Evolutionary conservation across 1,140 invertebrate genomes (phyloP).

Genomic region (Saccostrea glomerata): DNA sequence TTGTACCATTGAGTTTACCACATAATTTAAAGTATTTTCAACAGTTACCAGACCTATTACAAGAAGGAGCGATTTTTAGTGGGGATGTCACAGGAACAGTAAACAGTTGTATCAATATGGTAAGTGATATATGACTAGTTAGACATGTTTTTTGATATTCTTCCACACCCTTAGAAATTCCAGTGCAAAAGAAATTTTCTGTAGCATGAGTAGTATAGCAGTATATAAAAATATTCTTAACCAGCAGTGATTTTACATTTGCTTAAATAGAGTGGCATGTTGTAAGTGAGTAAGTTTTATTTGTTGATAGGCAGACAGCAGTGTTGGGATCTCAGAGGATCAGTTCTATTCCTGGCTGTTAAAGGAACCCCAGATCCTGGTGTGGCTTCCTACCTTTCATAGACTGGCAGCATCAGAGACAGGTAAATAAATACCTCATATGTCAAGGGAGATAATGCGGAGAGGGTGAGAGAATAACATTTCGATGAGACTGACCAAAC

Average conservation of each 20-base stretch:
- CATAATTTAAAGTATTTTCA: conserved; percentile 76
- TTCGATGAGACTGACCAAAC: no score
- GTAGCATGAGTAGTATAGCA: neutral
- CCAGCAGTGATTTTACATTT: no score
- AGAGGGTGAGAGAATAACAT: no score
- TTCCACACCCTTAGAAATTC: no score
- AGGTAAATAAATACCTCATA: conserved; percentile 80
- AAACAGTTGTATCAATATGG: conserved; percentile 90
- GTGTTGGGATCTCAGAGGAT: conserved; percentile 83
- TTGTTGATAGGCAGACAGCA: conserved; percentile 65
- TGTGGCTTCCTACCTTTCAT: conserved; percentile 98
- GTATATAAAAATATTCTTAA: neutral
- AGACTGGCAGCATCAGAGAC: conserved; percentile 94
- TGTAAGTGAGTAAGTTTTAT: neutral
- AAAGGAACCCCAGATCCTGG: conserved; percentile 96
- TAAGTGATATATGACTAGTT: conserved; percentile 45
- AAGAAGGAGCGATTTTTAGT: conserved; percentile 97
- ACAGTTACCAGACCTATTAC: conserved; percentile 94
- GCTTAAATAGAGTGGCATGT: no score
- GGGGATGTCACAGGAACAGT: conserved; percentile 98
- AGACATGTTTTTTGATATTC: no score
- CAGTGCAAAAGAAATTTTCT: neutral
- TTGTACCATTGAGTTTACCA: neutral
- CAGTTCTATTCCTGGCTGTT: conserved; percentile 97
- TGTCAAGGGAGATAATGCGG: neutral